A percentile compares a stretch with the other conserved stretches of the same genome.
Evolutionary conservation across 1,140 invertebrate species (phyloP).

Genomic region (Euura saliciscinereae): DNA sequence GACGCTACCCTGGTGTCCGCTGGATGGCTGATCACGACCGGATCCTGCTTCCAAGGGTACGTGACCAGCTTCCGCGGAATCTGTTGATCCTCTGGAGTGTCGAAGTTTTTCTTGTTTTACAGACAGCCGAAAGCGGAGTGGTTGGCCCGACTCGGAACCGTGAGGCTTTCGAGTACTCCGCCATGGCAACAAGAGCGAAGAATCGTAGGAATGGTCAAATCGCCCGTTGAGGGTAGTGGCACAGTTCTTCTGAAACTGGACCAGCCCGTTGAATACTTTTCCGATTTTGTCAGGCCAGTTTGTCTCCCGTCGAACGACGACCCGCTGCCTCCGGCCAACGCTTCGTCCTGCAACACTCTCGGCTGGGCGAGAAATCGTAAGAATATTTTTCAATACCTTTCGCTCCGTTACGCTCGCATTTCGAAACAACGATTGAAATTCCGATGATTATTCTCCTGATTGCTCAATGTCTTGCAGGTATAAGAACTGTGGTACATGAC

Average conservation of each 20-base stretch:
- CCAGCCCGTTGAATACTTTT: conserved; percentile 71
- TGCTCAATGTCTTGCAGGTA: too few relatives aligned
- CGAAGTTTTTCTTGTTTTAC: conserved; percentile 22
- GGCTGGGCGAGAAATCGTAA: conserved; percentile 81
- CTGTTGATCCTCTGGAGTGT: background rate
- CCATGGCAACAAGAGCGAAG: conserved; percentile 88
- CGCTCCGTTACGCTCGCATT: too few relatives aligned
- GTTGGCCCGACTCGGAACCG: conserved; percentile 78
- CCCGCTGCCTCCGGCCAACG: conserved; percentile 37
- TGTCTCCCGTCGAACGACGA: conserved; percentile 68
- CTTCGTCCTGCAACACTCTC: conserved; percentile 75
- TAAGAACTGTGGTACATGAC: too few relatives aligned
- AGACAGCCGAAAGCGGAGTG: conserved; percentile 86
- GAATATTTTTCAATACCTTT: conserved; percentile 21
- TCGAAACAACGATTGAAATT: too few relatives aligned
- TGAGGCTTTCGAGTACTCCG: conserved; percentile 76
- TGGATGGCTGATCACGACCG: conserved; percentile 84
- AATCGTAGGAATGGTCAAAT: conserved; percentile 87
- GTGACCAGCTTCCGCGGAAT: conserved; percentile 6
- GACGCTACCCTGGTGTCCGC: conserved; percentile 82
- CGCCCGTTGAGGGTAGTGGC: conserved; percentile 85
- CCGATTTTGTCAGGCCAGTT: conserved; percentile 83
- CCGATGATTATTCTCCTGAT: too few relatives aligned
- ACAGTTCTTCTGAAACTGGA: conserved; percentile 82
- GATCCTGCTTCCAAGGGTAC: conserved; percentile 85